Evolutionary conservation across 1,140 invertebrate genomes (phyloP).

Genomic region (Drosophila watanabei): DNA sequence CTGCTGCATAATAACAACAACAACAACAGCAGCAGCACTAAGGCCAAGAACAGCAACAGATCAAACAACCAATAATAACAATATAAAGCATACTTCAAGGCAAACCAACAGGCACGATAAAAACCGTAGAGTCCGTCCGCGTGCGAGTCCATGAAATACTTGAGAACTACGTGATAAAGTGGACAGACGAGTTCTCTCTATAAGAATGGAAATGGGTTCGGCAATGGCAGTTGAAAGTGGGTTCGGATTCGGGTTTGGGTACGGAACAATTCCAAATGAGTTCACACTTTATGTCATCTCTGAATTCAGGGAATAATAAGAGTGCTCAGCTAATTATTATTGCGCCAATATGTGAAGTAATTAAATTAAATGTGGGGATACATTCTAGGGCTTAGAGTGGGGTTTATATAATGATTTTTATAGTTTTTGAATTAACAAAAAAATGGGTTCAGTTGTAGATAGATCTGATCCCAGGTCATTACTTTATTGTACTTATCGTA

Average conservation of each 20-base stretch:
- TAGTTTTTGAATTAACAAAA: not conserved
- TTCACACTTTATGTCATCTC: constrained; percentile 44
- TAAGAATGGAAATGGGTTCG: constrained; percentile 19
- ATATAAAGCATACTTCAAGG: constrained; percentile 63
- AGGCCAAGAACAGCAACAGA: constrained; percentile 41
- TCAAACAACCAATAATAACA: constrained; percentile 73
- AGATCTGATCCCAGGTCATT: too few species aligned
- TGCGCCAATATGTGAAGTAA: not conserved
- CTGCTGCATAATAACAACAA: constrained; percentile 81
- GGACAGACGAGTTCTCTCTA: constrained; percentile 55
- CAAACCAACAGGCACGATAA: constrained; percentile 46
- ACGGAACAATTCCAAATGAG: constrained; percentile 37
- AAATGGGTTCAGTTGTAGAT: not conserved
- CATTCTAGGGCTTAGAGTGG: not conserved
- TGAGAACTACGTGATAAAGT: constrained; percentile 77
- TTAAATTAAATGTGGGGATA: not conserved
- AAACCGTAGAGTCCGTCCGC: constrained; percentile 32
- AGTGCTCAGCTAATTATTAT: constrained; percentile 14
- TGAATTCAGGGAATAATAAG: not conserved
- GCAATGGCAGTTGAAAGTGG: constrained; percentile 4
- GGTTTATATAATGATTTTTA: not conserved
- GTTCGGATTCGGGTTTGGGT: not conserved
- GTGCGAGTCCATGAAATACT: constrained; percentile 50
- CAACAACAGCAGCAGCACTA: constrained; percentile 67
- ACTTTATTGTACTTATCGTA: too few species aligned